Conservation (phyloP, 2,888 invertebrate genomes). For the Onchidella celtica region DNA sequence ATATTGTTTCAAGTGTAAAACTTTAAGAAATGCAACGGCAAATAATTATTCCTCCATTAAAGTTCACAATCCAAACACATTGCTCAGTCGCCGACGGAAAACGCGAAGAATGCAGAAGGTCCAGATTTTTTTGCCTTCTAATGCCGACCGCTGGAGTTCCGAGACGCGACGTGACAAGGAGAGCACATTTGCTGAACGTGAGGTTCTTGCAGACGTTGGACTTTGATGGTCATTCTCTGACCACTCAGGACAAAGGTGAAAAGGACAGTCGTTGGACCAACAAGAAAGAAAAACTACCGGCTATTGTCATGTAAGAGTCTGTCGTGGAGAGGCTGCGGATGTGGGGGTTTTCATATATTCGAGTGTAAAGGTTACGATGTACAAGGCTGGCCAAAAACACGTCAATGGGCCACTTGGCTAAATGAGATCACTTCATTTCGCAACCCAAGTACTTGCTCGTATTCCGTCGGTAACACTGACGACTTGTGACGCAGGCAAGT, state of each 20-base stretch:
- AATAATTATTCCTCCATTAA: too few relatives aligned
- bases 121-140: background rate
- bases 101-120: background rate
- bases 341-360: background rate
- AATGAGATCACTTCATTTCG: too few relatives aligned
- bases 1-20: too few relatives aligned
- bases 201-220: background rate
- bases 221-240: slow-evolving; percentile 15
- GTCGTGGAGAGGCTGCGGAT: background rate
- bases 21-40: too few relatives aligned
- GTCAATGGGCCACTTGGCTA: background rate
- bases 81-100: too few relatives aligned
- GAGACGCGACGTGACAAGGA: background rate
- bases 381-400: too few relatives aligned
- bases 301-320: background rate
- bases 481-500: too few relatives aligned
- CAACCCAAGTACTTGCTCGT: too few relatives aligned
- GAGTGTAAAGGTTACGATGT: background rate
- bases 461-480: too few relatives aligned
- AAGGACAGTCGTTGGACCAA: background rate
- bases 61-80: too few relatives aligned
- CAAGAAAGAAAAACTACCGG: background rate
- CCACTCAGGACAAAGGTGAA: slow-evolving; percentile 21
- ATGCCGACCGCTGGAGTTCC: slow-evolving; percentile 4
- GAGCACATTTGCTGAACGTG: slow-evolving; percentile 16